Percentiles rank a stretch among this genome's conserved stretches.
phyloP scores from a whole-genome alignment of 2,113 vertebrate genomes.

The Sinocyclocheilus rhinocerous region DNA sequence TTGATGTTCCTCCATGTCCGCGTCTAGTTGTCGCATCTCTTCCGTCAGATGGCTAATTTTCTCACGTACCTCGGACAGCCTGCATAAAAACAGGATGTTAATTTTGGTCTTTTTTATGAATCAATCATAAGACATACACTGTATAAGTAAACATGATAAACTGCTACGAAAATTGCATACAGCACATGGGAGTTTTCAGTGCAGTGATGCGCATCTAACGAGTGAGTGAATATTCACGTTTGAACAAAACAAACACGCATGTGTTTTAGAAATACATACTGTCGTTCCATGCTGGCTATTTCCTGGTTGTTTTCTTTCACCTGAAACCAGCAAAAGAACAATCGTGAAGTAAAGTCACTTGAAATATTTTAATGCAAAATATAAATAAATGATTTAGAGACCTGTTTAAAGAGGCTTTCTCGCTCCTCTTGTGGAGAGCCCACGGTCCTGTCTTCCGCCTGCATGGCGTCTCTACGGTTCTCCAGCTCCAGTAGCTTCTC shows the following conservation, averaged over 20 bases:
- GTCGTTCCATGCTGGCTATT: slow-evolving; percentile 94
- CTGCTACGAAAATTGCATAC: not conserved
- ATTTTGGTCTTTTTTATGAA: not conserved
- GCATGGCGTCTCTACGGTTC: slow-evolving; percentile 81
- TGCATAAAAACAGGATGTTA: slow-evolving; percentile 27
- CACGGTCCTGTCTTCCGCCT: slow-evolving; percentile 86
- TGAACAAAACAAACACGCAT: not conserved
- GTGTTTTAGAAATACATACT: slow-evolving; percentile 69
- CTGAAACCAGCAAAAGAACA: slow-evolving; percentile 65
- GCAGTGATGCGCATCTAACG: not conserved
- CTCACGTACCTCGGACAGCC: slow-evolving; percentile 76
- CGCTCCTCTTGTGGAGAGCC: slow-evolving; percentile 90
- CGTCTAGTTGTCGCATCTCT: slow-evolving; percentile 84
- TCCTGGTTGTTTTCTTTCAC: slow-evolving; percentile 96
- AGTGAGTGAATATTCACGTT: no score
- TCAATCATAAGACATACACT: not conserved
- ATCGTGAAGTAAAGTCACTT: not conserved
- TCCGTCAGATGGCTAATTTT: slow-evolving; percentile 82
- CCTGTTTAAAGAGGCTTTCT: slow-evolving; percentile 89
- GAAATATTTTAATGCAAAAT: no score
- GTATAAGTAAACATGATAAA: no score
- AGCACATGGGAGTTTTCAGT: not conserved
- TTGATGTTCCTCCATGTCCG: slow-evolving; percentile 87
- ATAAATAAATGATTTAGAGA: slow-evolving; percentile 40
- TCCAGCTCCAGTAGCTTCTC: slow-evolving; percentile 84